Conservation (phyloP, 2,797 vertebrate species). For the Phoebastria nigripes region DNA sequence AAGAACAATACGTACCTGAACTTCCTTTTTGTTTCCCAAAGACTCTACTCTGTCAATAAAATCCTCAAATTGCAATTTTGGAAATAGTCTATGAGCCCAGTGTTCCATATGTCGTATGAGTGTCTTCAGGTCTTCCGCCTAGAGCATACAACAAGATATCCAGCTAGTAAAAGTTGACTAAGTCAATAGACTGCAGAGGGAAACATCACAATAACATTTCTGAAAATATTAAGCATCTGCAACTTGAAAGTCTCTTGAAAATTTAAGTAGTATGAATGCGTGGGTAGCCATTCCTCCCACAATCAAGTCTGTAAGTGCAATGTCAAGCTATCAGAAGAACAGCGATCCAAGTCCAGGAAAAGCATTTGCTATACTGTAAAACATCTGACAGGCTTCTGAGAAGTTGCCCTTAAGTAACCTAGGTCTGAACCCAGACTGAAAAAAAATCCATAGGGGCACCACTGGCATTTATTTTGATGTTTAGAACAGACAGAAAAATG, state of each 20-base stretch:
- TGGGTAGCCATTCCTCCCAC: not conserved
- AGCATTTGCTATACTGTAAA: not conserved
- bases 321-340: not conserved
- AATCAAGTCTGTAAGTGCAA: not conserved
- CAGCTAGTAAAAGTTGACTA: not conserved
- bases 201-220: not conserved
- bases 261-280: accelerated
- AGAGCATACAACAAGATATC: not conserved
- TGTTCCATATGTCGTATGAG: constrained; percentile 93
- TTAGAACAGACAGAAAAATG: not conserved
- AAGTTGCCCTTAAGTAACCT: not conserved
- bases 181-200: not conserved
- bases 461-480: not conserved
- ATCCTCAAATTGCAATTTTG: constrained; percentile 92
- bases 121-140: constrained; percentile 87
- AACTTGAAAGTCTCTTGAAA: not conserved
- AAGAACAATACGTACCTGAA: constrained; percentile 82
- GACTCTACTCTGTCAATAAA: constrained; percentile 88
- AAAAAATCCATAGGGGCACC: not conserved
- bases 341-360: not conserved
- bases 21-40: constrained; percentile 90
- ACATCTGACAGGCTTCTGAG: not conserved
- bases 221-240: not conserved
- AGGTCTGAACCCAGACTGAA: not conserved
- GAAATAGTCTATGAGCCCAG: constrained; percentile 94